Conservation (phyloP, 2,888 invertebrate species). For the Hetaerina titia region DNA sequence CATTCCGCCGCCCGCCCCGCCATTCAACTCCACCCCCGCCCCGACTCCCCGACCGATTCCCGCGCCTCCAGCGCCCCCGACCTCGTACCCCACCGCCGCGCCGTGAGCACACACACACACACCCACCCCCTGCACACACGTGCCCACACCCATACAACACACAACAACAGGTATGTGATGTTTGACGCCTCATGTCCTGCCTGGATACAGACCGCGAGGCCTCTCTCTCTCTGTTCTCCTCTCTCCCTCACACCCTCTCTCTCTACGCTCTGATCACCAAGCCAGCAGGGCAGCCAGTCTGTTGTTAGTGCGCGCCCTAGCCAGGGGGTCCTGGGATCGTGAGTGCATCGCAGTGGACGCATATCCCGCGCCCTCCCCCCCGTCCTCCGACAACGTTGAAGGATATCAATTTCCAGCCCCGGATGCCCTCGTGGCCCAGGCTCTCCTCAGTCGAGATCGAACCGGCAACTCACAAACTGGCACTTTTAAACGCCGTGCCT, state of each 20-base stretch:
- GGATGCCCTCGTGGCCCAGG: not conserved
- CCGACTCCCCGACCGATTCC: not conserved
- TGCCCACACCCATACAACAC: constrained; percentile 22
- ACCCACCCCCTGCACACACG: not conserved
- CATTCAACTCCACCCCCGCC: not conserved
- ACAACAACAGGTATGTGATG: constrained; percentile 67
- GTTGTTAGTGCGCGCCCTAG: constrained; percentile 52
- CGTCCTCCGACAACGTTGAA: not conserved
- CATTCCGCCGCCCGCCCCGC: not conserved
- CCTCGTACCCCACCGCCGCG: not conserved
- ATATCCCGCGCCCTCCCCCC: not conserved
- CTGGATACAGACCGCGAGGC: constrained; percentile 56
- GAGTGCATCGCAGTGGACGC: constrained; percentile 23
- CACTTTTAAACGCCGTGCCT: too few species aligned
- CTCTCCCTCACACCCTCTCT: not conserved
- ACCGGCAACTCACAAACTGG: too few species aligned
- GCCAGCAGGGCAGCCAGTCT: constrained; percentile 23
- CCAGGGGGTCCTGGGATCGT: constrained; percentile 60
- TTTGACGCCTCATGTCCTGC: constrained; percentile 65
- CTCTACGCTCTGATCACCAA: constrained; percentile 14
- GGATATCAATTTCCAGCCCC: not conserved
- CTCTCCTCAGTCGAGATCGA: not conserved
- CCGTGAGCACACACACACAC: not conserved
- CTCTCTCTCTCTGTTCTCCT: not conserved
- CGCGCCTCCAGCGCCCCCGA: not conserved